Conservation (phyloP, 2,888 invertebrate genomes). For the Temnothorax rugatulus region DNA sequence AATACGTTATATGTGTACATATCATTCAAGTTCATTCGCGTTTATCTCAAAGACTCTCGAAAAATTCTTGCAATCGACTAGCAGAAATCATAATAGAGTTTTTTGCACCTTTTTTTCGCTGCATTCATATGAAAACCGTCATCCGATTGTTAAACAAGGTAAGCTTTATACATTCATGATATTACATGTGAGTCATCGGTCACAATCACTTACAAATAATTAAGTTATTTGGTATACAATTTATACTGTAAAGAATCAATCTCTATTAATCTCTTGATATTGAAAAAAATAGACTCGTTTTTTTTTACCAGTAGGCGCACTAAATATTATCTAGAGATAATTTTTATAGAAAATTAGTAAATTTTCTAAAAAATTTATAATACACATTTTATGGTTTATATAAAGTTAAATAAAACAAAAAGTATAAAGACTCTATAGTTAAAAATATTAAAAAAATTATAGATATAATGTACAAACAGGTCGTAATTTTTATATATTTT, state of each 20-base stretch:
- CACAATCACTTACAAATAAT: constrained; percentile 4
- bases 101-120: background rate
- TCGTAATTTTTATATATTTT: constrained; percentile 10
- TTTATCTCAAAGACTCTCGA: background rate
- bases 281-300: background rate
- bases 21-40: background rate
- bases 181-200: constrained; percentile 16
- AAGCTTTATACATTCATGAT: background rate
- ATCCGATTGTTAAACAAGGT: background rate
- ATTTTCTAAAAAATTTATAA: too few relatives aligned
- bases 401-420: background rate
- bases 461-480: background rate
- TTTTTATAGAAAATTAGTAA: background rate
- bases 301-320: background rate
- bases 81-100: background rate
- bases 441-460: background rate
- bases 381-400: background rate
- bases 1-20: background rate
- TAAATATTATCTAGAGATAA: background rate
- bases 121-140: background rate
- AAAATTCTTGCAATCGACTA: background rate
- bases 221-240: background rate
- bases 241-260: background rate
- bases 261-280: background rate
- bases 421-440: background rate